Conservation (phyloP, 2,113 vertebrate genomes). For the Ctenomys sociabilis region DNA sequence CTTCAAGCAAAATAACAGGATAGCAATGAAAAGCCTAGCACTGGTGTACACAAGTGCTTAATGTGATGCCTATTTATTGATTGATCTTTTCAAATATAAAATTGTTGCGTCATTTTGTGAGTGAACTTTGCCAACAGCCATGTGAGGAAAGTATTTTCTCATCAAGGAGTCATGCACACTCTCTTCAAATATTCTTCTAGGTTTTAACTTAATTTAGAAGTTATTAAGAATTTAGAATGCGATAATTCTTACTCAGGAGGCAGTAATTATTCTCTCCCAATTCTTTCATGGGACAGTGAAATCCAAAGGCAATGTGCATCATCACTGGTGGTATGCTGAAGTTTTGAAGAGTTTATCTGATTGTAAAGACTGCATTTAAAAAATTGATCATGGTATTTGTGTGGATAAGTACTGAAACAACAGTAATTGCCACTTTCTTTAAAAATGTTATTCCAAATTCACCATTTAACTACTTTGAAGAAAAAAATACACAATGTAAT, state of each 20-base stretch:
- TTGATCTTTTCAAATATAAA: not conserved
- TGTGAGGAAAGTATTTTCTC: not conserved
- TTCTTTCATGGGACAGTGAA: not conserved
- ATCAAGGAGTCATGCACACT: not conserved
- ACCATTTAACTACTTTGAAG: not conserved
- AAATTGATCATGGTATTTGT: not conserved
- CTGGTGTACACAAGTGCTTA: not conserved
- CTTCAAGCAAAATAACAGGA: not conserved
- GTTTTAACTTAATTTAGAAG: not conserved
- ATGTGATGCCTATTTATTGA: not conserved
- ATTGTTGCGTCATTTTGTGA: not conserved
- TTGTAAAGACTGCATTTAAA: not conserved
- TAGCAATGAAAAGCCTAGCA: not conserved
- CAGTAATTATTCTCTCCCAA: not conserved
- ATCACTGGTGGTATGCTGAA: not conserved
- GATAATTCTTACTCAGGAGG: not conserved
- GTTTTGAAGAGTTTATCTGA: not conserved
- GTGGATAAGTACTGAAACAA: not conserved
- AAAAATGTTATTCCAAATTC: not conserved
- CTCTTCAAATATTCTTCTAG: not conserved
- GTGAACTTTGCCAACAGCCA: not conserved
- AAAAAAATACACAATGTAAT: no score
- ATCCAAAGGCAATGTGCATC: not conserved
- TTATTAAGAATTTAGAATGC: not conserved
- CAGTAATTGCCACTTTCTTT: not conserved